Evolutionary conservation across 2,113 vertebrate genomes (phyloP), one percentile per base, ranked within the genome.

Genomic region (Heterocephalus glaber): DNA sequence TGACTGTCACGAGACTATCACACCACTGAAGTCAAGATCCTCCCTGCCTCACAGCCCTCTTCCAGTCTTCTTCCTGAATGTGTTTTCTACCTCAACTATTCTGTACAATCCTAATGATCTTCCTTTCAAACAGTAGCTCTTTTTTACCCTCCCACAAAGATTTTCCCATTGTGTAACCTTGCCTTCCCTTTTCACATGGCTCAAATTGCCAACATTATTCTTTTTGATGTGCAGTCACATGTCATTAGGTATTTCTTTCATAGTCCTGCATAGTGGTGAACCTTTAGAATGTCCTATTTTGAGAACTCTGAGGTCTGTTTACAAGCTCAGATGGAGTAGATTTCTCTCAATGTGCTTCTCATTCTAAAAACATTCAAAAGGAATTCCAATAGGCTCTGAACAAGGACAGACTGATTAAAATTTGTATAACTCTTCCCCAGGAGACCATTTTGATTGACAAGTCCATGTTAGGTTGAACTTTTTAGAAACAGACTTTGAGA

Each of bases 361-460:
- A 38, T 81, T 88, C 33, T 88, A 81, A 80, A 88, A 93, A 13
- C 28, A 93, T 5, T 79, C 22, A 54, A 17, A 61, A 68, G 77
- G 38, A 84, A 70, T 95, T 89, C 33, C 33, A 66, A 10, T 56
- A 81, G n/a, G 7, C 81, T 95, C 44, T 76, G 41, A 88, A 79
- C 7, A 82, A 81, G n/a, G 44, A 54, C 20, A 94, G 26, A 72
- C 19, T 92, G 47, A 84, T 88, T 77, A 79, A 80, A 90, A 41
- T 61, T 56, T 92, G 24, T 63, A 12, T 66, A 60, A 90, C 70
- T 9, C 35, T 80, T 86, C 92, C 35, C 24, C 61, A 56, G 16
- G 2, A 49, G 22, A 58, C 20, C 35, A 44, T 86, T 90, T 92
- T 97, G 91, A 81, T 28, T 77, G 91, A 89, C 58, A 74, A 38